Percentiles rank a stretch among this genome's conserved stretches.
These are phyloP conservation scores for Drosophila hamatofila DNA, from an alignment of 2,888 invertebrate genomes.

Conservation along the genomic window DNA sequence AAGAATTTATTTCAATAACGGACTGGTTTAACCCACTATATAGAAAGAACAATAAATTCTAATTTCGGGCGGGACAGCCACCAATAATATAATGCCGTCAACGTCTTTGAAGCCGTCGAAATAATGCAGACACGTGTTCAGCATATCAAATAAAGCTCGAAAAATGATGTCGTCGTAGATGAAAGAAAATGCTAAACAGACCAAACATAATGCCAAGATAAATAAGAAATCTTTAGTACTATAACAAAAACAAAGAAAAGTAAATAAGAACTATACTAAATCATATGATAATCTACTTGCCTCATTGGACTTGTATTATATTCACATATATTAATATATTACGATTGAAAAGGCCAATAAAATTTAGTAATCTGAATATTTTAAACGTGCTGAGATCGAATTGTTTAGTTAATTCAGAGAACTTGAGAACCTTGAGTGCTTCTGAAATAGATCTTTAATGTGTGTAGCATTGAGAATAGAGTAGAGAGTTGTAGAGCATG, in stretches of 20 bases:
- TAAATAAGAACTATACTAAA: background rate
- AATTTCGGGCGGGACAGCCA: slow-evolving; percentile 32
- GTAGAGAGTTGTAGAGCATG: background rate
- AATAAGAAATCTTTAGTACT: background rate
- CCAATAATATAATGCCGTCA: slow-evolving; percentile 61
- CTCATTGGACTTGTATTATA: background rate
- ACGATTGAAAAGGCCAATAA: background rate
- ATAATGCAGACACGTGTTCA: slow-evolving; percentile 59
- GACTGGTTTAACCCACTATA: slow-evolving; percentile 61
- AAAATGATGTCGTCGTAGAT: slow-evolving; percentile 39
- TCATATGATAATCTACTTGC: background rate
- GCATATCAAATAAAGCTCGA: slow-evolving; percentile 39
- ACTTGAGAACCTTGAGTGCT: background rate
- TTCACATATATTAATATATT: background rate
- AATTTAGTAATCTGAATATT: background rate
- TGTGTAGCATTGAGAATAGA: too few species aligned
- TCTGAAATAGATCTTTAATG: background rate
- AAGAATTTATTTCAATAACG: slow-evolving; percentile 18
- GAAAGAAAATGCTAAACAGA: slow-evolving; percentile 40
- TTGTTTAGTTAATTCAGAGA: too few species aligned
- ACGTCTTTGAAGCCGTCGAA: slow-evolving; percentile 55
- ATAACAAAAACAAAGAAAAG: background rate
- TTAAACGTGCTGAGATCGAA: background rate
- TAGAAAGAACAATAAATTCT: slow-evolving; percentile 49
- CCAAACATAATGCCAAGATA: slow-evolving; percentile 5